A percentile compares a stretch with the other conserved stretches of the same genome.
phyloP scores from a whole-genome alignment of 2,888 invertebrate species.

The Neoitamus cyanurus region DNA sequence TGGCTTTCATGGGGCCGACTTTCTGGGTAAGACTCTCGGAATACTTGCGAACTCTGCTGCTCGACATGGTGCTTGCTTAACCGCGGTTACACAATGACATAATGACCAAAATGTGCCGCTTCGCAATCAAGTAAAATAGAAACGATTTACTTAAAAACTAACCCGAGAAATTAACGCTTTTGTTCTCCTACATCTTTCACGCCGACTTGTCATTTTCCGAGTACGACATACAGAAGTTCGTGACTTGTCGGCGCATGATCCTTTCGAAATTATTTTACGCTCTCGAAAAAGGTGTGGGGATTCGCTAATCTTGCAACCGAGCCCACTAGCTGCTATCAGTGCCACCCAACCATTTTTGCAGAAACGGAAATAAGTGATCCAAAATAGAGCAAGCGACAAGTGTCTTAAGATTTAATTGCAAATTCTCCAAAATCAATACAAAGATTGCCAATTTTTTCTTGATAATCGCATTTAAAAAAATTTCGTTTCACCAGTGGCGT shows the following conservation, averaged over 20 bases:
- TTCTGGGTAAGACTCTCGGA: slow-evolving; percentile 66
- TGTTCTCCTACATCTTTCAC: slow-evolving; percentile 34
- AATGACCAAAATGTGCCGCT: slow-evolving; percentile 24
- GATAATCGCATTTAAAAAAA: too few species aligned
- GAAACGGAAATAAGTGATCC: too few species aligned
- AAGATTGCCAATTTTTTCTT: too few species aligned
- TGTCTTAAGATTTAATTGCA: too few species aligned
- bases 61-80: slow-evolving; percentile 68
- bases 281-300: not conserved
- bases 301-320: not conserved
- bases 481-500: too few species aligned
- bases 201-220: slow-evolving; percentile 27
- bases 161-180: slow-evolving; percentile 25
- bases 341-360: not conserved
- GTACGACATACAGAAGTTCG: not conserved
- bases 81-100: slow-evolving; percentile 11
- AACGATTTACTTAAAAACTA: slow-evolving; percentile 36
- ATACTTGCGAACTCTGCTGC: slow-evolving; percentile 74
- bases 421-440: too few species aligned
- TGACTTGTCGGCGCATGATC: not conserved
- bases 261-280: not conserved
- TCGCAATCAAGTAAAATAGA: slow-evolving; percentile 38
- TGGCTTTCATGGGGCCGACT: slow-evolving; percentile 80
- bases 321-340: not conserved
- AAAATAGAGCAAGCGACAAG: too few species aligned